Base-by-base conservation (phyloP, 2,797 vertebrate genomes). In the Pantherophis vulpinus region DNA sequence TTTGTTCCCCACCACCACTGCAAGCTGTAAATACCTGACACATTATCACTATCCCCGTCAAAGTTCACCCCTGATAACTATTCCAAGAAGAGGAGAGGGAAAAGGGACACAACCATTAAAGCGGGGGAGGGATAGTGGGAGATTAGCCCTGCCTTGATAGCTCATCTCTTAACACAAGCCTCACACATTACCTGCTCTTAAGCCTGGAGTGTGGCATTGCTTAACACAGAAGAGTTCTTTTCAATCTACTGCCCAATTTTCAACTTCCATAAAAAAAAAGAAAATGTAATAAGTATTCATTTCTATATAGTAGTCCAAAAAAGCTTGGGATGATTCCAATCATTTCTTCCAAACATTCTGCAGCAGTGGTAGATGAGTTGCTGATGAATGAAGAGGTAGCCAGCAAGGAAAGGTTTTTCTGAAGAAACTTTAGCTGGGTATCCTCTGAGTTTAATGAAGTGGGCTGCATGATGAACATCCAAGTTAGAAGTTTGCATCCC, bases 151-250 rank as follows among this genome's bases (percentile, higher is more conserved):
- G n/a, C 32, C 89, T 61, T 20, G 90, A 86, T 14, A 89, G 13
- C 54, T 66, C 56, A 3, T n/a, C n/a, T 51, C 42, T 89, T 90
- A 91, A 93, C 12, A 6, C 9, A 70, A 88, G 23, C 37, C 79
- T 94, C 74, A 92, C 79, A 59, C 74, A 90, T 74, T 88, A 90
- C 93, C 74, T 86, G 8, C 54, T 89, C 89, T 91, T 91, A 70
- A 92, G 16, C 54, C 29, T 70, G 61, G 60, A 87, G 59, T 90
- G 91, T 89, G 12, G 56, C 13, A 70, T 59, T 51, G 42, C 32
- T 86, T 91, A 88, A 93, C 51, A 27, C 70, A 51, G 58, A 66
- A 66, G 93, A 86, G 10, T 23, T 47, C 63, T 32, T 47, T 25
- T 58, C 90, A 89, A 25, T 66, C 54, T 70, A 12, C 42, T 13